Conservation (phyloP, 2,797 vertebrate species). For the Trachops cirrhosus region DNA sequence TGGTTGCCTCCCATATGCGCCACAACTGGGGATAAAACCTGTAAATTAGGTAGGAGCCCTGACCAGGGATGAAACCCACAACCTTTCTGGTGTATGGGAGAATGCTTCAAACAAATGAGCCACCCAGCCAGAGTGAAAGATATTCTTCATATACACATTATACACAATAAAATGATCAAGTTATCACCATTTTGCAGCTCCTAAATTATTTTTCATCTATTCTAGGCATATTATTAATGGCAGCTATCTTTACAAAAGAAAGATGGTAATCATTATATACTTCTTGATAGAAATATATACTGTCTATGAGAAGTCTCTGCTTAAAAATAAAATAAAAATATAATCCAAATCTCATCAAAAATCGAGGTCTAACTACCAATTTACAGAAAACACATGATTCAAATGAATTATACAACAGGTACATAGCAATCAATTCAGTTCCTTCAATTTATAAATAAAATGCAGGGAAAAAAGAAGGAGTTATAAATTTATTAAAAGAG, state of each 20-base stretch:
- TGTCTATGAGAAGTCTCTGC: background rate
- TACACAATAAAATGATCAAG: background rate
- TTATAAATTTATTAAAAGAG: background rate
- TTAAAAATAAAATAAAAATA: background rate
- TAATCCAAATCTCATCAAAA: background rate
- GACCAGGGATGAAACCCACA: background rate
- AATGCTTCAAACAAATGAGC: background rate
- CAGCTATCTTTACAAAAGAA: background rate
- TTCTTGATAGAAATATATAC: background rate
- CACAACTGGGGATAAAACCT: background rate
- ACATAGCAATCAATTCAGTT: background rate
- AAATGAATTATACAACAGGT: background rate
- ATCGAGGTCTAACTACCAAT: background rate
- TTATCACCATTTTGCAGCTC: background rate
- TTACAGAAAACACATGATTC: background rate
- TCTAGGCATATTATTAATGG: background rate
- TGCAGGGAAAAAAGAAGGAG: accelerated
- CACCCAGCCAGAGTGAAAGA: background rate
- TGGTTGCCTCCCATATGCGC: background rate
- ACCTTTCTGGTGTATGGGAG: background rate
- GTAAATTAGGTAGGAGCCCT: background rate
- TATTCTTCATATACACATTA: background rate
- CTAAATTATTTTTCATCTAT: background rate
- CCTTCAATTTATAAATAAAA: background rate
- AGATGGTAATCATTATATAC: background rate